phyloP scores from a whole-genome alignment of 2,797 vertebrate genomes.

The Vipera latastei region DNA sequence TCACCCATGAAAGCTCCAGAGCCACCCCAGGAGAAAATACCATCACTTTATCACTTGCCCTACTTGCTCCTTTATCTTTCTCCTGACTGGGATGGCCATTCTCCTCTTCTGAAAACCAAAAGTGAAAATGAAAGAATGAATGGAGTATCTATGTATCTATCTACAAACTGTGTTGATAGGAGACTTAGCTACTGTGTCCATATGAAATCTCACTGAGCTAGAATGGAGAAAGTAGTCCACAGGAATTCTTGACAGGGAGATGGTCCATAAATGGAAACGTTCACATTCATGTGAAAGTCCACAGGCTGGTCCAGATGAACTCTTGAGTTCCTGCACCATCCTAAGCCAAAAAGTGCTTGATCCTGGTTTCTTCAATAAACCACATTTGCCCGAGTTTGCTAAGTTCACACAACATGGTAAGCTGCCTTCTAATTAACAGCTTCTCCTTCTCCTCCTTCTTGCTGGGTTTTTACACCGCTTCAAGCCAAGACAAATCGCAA shows the following conservation, averaged over 20 bases:
- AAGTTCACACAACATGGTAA: not conserved
- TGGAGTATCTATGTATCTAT: not conserved
- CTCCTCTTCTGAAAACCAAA: not conserved
- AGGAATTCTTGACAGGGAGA: not conserved
- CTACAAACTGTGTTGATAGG: not conserved
- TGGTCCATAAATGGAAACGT: not conserved
- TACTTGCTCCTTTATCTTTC: not conserved
- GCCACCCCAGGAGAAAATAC: not conserved
- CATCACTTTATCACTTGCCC: not conserved
- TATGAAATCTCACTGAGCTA: not conserved
- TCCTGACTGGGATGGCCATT: not conserved
- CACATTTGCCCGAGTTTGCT: not conserved
- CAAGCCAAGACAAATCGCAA: not conserved
- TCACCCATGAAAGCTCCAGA: not conserved
- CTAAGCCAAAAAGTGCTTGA: not conserved
- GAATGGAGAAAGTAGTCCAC: not conserved
- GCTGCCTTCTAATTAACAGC: too few species aligned
- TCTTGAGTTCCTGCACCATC: not conserved
- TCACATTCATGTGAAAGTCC: not conserved
- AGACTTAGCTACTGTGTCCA: not conserved
- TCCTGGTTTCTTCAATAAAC: not conserved
- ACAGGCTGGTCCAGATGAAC: not conserved
- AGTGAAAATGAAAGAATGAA: not conserved
- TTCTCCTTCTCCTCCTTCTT: too few species aligned
- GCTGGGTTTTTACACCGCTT: not conserved